Conservation (phyloP, 2,888 invertebrate species). For the Zygothrica quintamaculata region DNA sequence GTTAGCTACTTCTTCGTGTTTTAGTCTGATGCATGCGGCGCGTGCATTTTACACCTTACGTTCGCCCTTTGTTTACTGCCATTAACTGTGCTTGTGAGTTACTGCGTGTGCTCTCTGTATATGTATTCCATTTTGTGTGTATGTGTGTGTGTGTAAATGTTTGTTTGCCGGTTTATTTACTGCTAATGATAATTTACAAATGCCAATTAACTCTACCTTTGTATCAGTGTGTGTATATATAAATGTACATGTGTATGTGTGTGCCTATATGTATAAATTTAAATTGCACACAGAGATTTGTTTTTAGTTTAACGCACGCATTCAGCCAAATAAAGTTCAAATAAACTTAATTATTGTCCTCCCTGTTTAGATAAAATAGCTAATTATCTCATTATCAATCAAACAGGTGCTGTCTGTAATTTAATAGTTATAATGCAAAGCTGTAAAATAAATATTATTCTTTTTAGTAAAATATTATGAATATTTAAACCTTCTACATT, state of each 20-base stretch:
- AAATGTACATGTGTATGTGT: not conserved
- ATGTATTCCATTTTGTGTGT: slow-evolving; percentile 17
- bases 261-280: slow-evolving; percentile 10
- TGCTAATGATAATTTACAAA: slow-evolving; percentile 68
- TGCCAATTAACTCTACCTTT: slow-evolving; percentile 23
- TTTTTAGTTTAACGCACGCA: slow-evolving; percentile 16
- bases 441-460: not conserved
- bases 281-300: slow-evolving; percentile 23
- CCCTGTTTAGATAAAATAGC: not conserved
- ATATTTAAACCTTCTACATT: too few species aligned
- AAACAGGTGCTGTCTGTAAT: slow-evolving; percentile 40
- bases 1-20: slow-evolving; percentile 52
- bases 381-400: slow-evolving; percentile 74
- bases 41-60: slow-evolving; percentile 58
- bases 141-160: slow-evolving; percentile 41
- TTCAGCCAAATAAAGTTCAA: slow-evolving; percentile 40
- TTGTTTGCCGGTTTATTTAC: slow-evolving; percentile 35
- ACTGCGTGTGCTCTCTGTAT: not conserved
- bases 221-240: not conserved
- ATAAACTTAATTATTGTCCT: slow-evolving; percentile 25
- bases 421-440: not conserved
- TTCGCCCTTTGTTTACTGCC: slow-evolving; percentile 63
- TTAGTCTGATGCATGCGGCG: slow-evolving; percentile 25
- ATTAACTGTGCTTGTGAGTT: slow-evolving; percentile 31
- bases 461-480: not conserved